Evolutionary conservation across 2,113 vertebrate genomes (phyloP), one percentile per base, ranked within the genome.

Genomic region (Oreochromis aureus): DNA sequence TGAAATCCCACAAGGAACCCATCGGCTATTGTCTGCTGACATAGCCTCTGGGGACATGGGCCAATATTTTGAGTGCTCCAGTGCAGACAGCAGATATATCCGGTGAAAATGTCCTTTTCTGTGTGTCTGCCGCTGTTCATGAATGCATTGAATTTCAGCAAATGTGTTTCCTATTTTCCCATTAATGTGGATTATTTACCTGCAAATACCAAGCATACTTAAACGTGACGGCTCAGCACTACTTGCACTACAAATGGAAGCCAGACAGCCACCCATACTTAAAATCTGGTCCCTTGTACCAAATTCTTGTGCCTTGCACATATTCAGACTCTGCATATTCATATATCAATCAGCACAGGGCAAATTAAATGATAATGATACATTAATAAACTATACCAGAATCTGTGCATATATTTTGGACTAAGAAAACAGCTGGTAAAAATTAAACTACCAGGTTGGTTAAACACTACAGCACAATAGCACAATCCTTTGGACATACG

Each of bases 231-330:
- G 2, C 1, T 0, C 30, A 30, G 30, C 10, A 78, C 24, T 32
- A 32, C 15, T 30, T 51, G 24, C 15, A 51, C 44, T 19, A 32
- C 71, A 78, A 32, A 78, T n/a, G 2, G 46, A 53, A 78, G 46
- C 73, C 73, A 53, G 73, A 78, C 53, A 32, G 27, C 1, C 7
- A 11, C 0, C 2, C 5, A 19, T 53, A n/a, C 44, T 32, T 34
- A n/a, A 78, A 12, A 32, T 78, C 24, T 3, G 18, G 44, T 78
- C 1, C 46, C 16, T 32, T 78, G 44, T 19, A 51, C 10, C 53
- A 78, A 12, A 51, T 32, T 78, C 44, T n/a, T 32, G 44, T 5
- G 0, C 0, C 1, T 19, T 78, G 27, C 27, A 0, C 61, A 69
- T 69, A 22, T 78, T 12, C 11, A 30, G 27, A 51, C 44, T 53